Conservation (phyloP, 2,797 vertebrate genomes). For the Melanogrammus aeglefinus region DNA sequence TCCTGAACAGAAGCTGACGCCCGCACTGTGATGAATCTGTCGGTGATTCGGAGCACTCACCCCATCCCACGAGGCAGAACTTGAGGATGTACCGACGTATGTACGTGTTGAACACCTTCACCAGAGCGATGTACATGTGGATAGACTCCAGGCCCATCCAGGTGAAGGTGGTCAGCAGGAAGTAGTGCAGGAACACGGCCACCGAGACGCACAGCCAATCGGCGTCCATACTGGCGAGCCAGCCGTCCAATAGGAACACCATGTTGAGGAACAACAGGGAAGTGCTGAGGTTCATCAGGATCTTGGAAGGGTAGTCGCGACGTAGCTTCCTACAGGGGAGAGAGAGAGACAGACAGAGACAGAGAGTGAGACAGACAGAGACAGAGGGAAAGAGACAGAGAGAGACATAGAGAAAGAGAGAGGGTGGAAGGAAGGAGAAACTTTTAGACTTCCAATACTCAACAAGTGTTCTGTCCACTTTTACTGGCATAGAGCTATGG, state of each 20-base stretch:
- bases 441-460: no score
- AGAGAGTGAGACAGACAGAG: background rate
- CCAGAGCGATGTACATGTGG: constrained; percentile 98
- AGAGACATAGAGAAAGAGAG: background rate
- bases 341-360: background rate
- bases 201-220: constrained; percentile 79
- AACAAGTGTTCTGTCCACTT: no score
- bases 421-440: background rate
- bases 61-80: constrained; percentile 97
- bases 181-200: constrained; percentile 88
- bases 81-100: constrained; percentile 95
- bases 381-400: background rate
- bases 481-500: no score
- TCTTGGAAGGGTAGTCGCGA: constrained; percentile 96
- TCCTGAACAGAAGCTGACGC: background rate
- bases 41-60: constrained; percentile 67
- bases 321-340: constrained; percentile 80
- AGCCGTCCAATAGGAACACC: constrained; percentile 88
- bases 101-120: constrained; percentile 98
- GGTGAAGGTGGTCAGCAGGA: constrained; percentile 92
- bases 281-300: constrained; percentile 95
- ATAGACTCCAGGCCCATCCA: constrained; percentile 98
- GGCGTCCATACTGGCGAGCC: constrained; percentile 82
- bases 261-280: constrained; percentile 91
- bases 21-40: no score